Evolutionary conservation across 1,140 invertebrate genomes (phyloP).

Genomic region (Drosophila guanche): DNA sequence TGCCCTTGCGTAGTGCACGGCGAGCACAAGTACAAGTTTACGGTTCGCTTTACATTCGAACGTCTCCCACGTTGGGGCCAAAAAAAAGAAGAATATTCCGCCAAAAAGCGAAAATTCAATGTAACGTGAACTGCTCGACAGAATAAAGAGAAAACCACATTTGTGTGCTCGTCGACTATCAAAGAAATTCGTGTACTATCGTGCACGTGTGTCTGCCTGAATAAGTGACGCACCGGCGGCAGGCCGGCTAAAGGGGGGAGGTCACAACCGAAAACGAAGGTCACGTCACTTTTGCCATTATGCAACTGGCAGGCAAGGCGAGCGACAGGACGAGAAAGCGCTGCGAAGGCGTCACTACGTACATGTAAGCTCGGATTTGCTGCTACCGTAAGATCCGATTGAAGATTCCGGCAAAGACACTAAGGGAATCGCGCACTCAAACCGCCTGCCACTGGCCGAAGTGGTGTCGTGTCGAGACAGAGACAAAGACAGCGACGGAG

Average conservation of each 20-base stretch:
- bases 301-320: slow-evolving; percentile 22
- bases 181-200: slow-evolving; percentile 45
- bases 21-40: slow-evolving; percentile 10
- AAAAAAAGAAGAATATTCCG: slow-evolving; percentile 4
- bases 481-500: background rate
- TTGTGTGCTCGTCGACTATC: slow-evolving; percentile 28
- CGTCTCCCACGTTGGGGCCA: slow-evolving; percentile 9
- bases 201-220: slow-evolving; percentile 59
- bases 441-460: slow-evolving; percentile 6
- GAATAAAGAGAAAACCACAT: slow-evolving; percentile 8
- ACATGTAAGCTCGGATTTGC: slow-evolving; percentile 34
- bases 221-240: slow-evolving; percentile 29
- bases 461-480: background rate
- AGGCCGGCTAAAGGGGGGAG: slow-evolving; percentile 1
- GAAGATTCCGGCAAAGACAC: slow-evolving; percentile 19
- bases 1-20: slow-evolving; percentile 41
- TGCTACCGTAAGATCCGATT: slow-evolving; percentile 25
- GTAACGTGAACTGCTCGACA: slow-evolving; percentile 28
- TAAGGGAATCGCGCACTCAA: slow-evolving; percentile 12
- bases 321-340: background rate
- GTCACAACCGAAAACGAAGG: slow-evolving; percentile 56
- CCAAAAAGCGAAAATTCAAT: slow-evolving; percentile 25
- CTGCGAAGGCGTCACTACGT: slow-evolving; percentile 15
- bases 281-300: slow-evolving; percentile 33
- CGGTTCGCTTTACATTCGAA: slow-evolving; percentile 36